Conservation (phyloP, 92 coral and sea anemone genomes). For the Epizoanthus ramosus region DNA sequence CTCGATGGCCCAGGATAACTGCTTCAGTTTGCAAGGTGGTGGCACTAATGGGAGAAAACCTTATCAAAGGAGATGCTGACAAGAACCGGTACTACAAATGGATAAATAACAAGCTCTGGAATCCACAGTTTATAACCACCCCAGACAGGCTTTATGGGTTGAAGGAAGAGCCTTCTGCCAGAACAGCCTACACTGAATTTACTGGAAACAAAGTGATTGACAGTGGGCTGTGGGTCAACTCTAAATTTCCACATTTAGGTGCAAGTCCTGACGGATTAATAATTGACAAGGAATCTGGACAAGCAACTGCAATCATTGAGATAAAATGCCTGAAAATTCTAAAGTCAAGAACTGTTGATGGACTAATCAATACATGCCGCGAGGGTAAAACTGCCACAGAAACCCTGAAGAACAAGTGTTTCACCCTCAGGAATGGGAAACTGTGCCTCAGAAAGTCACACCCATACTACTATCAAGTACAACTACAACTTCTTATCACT, state of each 20-base stretch:
- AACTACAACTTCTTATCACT: slow-evolving; percentile 11
- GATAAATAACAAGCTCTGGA: not conserved
- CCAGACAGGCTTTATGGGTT: not conserved
- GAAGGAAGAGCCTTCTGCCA: slow-evolving; percentile 13
- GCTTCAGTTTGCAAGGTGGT: slow-evolving; percentile 27
- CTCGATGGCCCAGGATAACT: not conserved
- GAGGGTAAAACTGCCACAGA: not conserved
- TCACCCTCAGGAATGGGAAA: not conserved
- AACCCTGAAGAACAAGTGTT: not conserved
- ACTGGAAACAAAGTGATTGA: not conserved
- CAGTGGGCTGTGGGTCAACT: not conserved
- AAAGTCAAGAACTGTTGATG: not conserved
- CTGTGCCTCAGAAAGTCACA: not conserved
- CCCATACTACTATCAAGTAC: slow-evolving; percentile 18
- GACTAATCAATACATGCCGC: not conserved
- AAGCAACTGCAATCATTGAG: not conserved
- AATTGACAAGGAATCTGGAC: not conserved
- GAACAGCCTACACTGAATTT: not conserved
- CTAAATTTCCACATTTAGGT: not conserved
- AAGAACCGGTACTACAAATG: not conserved
- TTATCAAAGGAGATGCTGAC: not conserved
- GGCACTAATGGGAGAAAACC: not conserved
- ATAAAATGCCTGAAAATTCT: not conserved
- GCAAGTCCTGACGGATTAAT: not conserved
- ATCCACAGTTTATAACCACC: not conserved